Conservation (phyloP, 2,888 invertebrate species). For the Cantharis nigra region DNA sequence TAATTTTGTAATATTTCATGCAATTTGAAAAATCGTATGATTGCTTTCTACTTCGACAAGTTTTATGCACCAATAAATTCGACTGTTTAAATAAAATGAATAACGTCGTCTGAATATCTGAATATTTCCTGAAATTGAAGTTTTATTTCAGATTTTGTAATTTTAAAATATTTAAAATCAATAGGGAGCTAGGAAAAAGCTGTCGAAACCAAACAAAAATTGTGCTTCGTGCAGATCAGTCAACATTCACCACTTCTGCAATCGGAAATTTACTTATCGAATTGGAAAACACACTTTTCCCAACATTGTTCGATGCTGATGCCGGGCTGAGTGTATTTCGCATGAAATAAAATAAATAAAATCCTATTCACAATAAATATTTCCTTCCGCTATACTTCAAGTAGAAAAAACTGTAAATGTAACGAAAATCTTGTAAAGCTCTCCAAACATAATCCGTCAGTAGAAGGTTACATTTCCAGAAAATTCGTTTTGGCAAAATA, state of each 20-base stretch:
- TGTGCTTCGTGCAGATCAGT: background rate
- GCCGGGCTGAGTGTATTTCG: background rate
- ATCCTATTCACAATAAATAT: background rate
- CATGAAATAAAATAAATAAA: background rate
- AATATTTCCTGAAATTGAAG: background rate
- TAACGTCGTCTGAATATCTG: background rate
- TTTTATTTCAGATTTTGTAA: background rate
- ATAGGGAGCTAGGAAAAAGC: background rate
- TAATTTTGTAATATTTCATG: background rate
- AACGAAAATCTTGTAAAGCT: background rate
- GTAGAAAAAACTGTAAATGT: background rate
- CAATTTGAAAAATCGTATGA: background rate
- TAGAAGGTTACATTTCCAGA: background rate
- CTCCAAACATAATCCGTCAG: background rate
- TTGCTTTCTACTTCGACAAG: background rate
- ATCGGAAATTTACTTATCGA: background rate
- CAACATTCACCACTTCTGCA: background rate
- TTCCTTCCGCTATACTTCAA: background rate
- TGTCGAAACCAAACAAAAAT: background rate
- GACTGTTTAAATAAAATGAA: background rate
- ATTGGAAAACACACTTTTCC: background rate
- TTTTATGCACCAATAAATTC: background rate
- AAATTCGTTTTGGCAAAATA: background rate
- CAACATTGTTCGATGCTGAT: background rate
- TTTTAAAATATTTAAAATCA: background rate